Conservation (phyloP, 2,888 invertebrate species). For the Argyresthia albistria region DNA sequence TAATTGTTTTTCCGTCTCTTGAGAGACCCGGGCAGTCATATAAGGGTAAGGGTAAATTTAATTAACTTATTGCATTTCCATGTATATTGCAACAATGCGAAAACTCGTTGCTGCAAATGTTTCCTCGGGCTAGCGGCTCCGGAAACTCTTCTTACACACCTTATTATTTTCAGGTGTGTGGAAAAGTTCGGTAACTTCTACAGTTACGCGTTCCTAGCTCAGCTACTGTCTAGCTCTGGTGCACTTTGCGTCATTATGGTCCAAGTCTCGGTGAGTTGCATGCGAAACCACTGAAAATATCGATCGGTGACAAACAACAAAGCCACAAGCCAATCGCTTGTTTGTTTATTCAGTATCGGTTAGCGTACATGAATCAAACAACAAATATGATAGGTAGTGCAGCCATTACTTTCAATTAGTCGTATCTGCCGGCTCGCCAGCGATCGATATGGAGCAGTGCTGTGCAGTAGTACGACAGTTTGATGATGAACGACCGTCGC, state of each 20-base stretch:
- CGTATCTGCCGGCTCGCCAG: neutral
- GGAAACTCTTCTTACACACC: neutral
- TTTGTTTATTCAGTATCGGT: too few relatives aligned
- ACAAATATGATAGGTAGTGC: neutral
- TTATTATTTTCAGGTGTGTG: conserved; percentile 43
- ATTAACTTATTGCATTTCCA: too few relatives aligned
- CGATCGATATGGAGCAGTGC: neutral
- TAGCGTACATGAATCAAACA: too few relatives aligned
- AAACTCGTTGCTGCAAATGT: too few relatives aligned
- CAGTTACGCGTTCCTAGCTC: conserved; percentile 63
- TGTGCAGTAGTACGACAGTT: neutral
- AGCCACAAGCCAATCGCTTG: too few relatives aligned
- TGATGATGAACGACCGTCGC: neutral
- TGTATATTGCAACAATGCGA: too few relatives aligned
- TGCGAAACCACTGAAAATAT: neutral
- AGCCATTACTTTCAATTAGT: conserved; percentile 1
- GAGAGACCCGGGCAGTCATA: too few relatives aligned
- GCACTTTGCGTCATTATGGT: conserved; percentile 67
- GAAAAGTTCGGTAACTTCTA: conserved; percentile 53
- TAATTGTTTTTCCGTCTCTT: too few relatives aligned
- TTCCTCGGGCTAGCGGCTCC: too few relatives aligned
- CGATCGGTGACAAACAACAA: too few relatives aligned
- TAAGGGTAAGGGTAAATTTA: too few relatives aligned
- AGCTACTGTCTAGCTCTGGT: conserved; percentile 59
- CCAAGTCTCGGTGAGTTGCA: conserved; percentile 56